Percentiles rank a stretch among this genome's conserved stretches.
Evolutionary conservation across 2,888 invertebrate genomes (phyloP).

Genomic region (Trichopoda pennipes): DNA sequence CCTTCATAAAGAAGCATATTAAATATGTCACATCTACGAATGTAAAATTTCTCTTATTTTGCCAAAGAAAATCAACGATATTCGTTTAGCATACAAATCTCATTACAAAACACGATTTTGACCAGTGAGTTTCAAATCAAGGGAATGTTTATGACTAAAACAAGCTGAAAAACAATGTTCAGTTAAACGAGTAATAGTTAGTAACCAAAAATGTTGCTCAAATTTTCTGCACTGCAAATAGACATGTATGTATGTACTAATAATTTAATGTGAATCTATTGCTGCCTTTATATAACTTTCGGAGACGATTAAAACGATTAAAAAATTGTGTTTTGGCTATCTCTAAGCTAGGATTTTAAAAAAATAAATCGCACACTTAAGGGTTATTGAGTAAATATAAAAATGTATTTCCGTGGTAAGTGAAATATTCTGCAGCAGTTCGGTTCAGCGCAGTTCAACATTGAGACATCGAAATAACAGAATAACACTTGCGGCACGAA

Average conservation of each 20-base stretch:
- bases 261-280: slow-evolving; percentile 14
- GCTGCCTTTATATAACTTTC: slow-evolving; percentile 9
- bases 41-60: slow-evolving; percentile 18
- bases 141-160: slow-evolving; percentile 41
- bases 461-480: slow-evolving; percentile 1
- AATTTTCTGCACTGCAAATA: slow-evolving; percentile 29
- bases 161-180: slow-evolving; percentile 35
- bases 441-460: background rate
- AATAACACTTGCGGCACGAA: slow-evolving; percentile 46
- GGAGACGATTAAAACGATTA: slow-evolving; percentile 37
- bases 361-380: slow-evolving; percentile 16
- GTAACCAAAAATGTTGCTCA: background rate
- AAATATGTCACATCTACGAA: too few relatives aligned
- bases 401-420: slow-evolving; percentile 39
- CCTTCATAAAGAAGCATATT: background rate
- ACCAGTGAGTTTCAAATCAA: slow-evolving; percentile 36
- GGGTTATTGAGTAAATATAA: slow-evolving; percentile 38
- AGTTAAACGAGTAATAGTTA: slow-evolving; percentile 37
- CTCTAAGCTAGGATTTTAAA: slow-evolving; percentile 49
- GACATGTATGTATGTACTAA: slow-evolving; percentile 31
- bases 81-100: slow-evolving; percentile 25
- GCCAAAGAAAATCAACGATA: slow-evolving; percentile 7
- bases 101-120: slow-evolving; percentile 46
- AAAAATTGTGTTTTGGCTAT: slow-evolving; percentile 9
- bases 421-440: slow-evolving; percentile 5